Conservation (phyloP, 2,113 vertebrate species). For the Platanista minor region DNA sequence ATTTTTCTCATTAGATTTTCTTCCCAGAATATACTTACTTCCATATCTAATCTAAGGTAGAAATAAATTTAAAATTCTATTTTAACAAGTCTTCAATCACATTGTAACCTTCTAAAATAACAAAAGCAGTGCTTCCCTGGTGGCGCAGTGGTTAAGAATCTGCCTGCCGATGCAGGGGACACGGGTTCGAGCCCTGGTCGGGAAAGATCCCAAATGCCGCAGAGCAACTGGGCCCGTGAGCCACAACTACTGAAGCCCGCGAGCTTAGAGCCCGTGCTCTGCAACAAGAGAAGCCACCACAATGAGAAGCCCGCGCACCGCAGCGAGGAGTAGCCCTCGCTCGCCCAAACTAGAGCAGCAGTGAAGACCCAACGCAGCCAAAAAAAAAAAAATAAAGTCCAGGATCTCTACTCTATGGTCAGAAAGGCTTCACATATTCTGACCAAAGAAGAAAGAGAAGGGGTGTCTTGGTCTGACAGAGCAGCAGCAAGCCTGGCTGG, state of each 20-base stretch:
- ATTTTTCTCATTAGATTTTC: neutral
- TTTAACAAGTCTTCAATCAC: neutral
- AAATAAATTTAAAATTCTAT: neutral
- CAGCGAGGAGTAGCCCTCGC: too few species aligned
- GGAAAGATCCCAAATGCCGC: too few species aligned
- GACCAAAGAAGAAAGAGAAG: neutral
- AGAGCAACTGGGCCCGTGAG: too few species aligned
- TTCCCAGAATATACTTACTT: neutral
- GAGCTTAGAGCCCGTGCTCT: too few species aligned
- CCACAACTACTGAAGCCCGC: too few species aligned
- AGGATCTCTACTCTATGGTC: neutral
- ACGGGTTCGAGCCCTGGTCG: too few species aligned
- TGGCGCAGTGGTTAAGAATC: too few species aligned
- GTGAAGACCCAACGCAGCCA: too few species aligned
- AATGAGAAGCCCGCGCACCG: fast-evolving
- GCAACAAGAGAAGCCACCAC: too few species aligned
- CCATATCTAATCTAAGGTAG: neutral
- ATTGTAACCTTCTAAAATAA: neutral
- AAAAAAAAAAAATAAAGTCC: too few species aligned
- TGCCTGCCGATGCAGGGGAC: too few species aligned
- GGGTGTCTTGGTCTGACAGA: neutral
- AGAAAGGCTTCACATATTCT: neutral
- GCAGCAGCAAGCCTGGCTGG: neutral
- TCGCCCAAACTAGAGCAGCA: too few species aligned
- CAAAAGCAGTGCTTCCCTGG: neutral